Evolutionary conservation across 2,797 vertebrate genomes (phyloP).

Genomic region (Caiman crocodilus): DNA sequence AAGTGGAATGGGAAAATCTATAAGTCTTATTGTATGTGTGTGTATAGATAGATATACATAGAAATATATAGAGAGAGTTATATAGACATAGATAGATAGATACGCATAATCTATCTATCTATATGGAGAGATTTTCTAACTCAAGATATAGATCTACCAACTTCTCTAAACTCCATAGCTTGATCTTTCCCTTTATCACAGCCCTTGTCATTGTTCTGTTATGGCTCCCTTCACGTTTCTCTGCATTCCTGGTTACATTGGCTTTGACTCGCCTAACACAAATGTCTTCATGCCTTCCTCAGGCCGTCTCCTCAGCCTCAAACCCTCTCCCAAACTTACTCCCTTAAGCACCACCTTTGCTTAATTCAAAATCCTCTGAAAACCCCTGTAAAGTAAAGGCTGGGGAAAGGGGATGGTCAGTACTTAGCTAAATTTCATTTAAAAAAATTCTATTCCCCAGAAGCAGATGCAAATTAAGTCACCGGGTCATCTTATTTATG

Average conservation of each 20-base stretch:
- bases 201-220: not conserved
- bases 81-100: too few species aligned
- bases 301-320: not conserved
- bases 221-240: not conserved
- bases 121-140: not conserved
- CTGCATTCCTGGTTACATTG: not conserved
- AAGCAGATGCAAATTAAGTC: not conserved
- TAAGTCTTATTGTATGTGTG: not conserved
- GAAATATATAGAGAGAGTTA: accelerated
- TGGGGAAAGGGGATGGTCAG: not conserved
- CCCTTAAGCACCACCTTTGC: accelerated
- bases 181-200: not conserved
- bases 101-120: too few species aligned
- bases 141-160: not conserved
- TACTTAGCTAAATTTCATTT: not conserved
- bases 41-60: not conserved
- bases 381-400: not conserved
- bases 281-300: not conserved
- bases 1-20: not conserved
- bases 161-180: not conserved
- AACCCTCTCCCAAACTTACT: accelerated
- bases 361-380: not conserved
- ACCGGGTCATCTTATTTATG: not conserved
- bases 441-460: not conserved
- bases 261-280: not conserved